Percentiles rank a stretch among this genome's conserved stretches.
phyloP scores from a whole-genome alignment of 2,888 invertebrate species.

The Crossocerus cetratus region DNA sequence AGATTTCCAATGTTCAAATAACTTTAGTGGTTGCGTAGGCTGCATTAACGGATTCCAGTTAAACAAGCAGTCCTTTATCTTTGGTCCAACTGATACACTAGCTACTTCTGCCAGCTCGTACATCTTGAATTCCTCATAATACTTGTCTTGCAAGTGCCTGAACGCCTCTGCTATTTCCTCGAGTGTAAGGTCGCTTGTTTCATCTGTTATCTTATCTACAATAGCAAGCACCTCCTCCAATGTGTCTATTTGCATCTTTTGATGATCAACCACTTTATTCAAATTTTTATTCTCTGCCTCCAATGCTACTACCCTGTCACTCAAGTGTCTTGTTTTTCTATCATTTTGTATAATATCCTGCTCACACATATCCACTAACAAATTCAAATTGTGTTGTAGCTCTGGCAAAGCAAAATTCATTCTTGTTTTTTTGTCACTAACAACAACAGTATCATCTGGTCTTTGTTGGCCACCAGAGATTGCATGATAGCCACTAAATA shows the following conservation, averaged over 20 bases:
- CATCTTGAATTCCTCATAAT: constrained; percentile 87
- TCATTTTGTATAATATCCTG: constrained; percentile 95
- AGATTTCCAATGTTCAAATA: constrained; percentile 85
- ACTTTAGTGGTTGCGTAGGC: constrained; percentile 82
- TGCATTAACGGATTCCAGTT: constrained; percentile 88
- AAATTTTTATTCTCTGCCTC: constrained; percentile 88
- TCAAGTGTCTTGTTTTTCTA: constrained; percentile 85
- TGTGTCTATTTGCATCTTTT: constrained; percentile 85
- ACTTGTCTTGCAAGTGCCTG: constrained; percentile 80
- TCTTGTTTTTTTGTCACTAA: constrained; percentile 80
- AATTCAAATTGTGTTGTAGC: constrained; percentile 92
- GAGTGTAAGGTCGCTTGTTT: constrained; percentile 79
- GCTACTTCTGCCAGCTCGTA: constrained; percentile 91
- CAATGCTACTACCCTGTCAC: constrained; percentile 88
- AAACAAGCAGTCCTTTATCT: constrained; percentile 86
- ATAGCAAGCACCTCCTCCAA: constrained; percentile 84
- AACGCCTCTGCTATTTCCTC: constrained; percentile 81
- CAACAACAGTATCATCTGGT: constrained; percentile 79
- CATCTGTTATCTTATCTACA: constrained; percentile 81
- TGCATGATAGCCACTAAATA: constrained; percentile 95
- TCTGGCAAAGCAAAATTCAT: constrained; percentile 90
- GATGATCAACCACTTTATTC: constrained; percentile 83
- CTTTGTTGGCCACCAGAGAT: constrained; percentile 84
- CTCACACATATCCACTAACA: constrained; percentile 95
- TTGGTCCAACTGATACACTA: constrained; percentile 89